Conservation (phyloP, 2,113 vertebrate genomes). For the Gambusia holbrooki region DNA sequence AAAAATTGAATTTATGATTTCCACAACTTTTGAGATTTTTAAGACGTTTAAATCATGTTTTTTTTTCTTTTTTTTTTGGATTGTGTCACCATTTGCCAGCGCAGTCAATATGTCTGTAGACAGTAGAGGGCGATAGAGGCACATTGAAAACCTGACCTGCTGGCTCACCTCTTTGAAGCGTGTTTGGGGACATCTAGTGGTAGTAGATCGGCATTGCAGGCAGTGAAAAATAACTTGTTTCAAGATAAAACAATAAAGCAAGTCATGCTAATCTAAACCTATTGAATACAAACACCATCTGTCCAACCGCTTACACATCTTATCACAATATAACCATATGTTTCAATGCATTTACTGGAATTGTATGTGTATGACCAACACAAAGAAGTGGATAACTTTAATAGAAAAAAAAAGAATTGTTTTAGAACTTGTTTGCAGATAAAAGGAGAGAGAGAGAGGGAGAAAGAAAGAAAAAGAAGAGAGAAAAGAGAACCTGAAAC, state of each 20-base stretch:
- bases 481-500: too few species aligned
- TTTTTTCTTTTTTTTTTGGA: background rate
- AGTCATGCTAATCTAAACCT: too few species aligned
- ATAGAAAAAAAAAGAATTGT: background rate
- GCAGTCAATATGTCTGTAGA: background rate
- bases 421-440: background rate
- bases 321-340: too few species aligned
- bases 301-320: too few species aligned
- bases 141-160: background rate
- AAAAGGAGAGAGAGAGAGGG: background rate
- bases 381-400: background rate
- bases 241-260: background rate
- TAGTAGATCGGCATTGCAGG: constrained; percentile 9
- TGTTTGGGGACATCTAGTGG: constrained; percentile 41
- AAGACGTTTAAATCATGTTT: too few species aligned
- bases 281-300: too few species aligned
- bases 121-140: constrained; percentile 48
- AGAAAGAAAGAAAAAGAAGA: too few species aligned
- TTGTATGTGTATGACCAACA: background rate
- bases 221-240: background rate
- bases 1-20: too few species aligned
- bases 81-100: too few species aligned
- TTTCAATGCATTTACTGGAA: background rate
- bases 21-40: too few species aligned
- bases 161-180: too few species aligned